Evolutionary conservation across 2,113 vertebrate species (phyloP), one percentile per base, ranked within the genome.

Genomic region (Pampusana beccarii): DNA sequence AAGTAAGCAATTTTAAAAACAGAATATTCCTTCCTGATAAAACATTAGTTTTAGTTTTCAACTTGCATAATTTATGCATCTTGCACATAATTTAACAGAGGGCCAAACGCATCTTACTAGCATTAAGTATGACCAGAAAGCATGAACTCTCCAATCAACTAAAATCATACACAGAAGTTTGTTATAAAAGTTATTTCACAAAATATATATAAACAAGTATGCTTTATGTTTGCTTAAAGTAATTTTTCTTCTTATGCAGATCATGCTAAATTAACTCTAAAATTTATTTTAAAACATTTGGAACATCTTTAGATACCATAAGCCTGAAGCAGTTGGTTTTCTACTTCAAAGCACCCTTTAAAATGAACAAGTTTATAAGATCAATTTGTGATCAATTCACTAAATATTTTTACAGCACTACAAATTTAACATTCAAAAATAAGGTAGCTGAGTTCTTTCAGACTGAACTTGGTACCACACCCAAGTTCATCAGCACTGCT

Each of bases 281-380:
- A 88, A 50, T 0, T 46, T 0, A 50, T 54, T 64, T 74, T 18
- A 73, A 33, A 78, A 73, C 29, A n/a, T 64, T 17, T 26, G 34
- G 3, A 4, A 48, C 15, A 31, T n/a, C 18, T 66, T 46, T 31
- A 58, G 21, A 26, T 46, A 66, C 21, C 0, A 0, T 25, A 86
- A 60, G 7, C 25, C 53, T 51, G 34, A 88, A 86, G 28, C 23
- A 50, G 21, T 46, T 48, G 46, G 19, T 81, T 44, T 46, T 50
- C 25, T 70, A 50, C 10, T 62, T 84, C 6, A 73, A 80, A 58
- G 21, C 1, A 33, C 28, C 23, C 19, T 54, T 80, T 54, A 62
- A 89, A 89, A 71, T 10, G 3, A 91, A 2, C 6, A 62, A 18
- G 16, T 31, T 61, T 18, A 0, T 21, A 36, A 26, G 16, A 31